These are phyloP conservation scores for Urocolius indicus DNA, from an alignment of 2,113 vertebrate species.

Conservation along the genomic window DNA sequence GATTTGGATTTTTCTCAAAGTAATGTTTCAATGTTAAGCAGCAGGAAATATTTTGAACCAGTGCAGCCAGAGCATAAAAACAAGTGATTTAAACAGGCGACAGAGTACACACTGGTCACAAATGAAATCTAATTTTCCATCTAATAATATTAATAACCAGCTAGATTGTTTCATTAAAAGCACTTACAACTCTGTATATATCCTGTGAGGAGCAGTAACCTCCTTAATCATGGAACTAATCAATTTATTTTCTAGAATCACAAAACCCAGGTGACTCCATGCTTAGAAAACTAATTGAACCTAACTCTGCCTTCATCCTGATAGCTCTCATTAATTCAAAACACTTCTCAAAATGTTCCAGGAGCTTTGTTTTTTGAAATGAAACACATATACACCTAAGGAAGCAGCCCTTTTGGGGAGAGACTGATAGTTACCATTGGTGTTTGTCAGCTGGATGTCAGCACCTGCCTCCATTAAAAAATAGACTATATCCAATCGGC, in stretches of 20 bases:
- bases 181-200: not conserved
- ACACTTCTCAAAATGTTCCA: not conserved
- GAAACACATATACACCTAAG: not conserved
- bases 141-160: not conserved
- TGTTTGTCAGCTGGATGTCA: conserved; percentile 79
- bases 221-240: not conserved
- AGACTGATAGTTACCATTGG: conserved; percentile 78
- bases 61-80: not conserved
- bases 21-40: not conserved
- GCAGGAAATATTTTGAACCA: not conserved
- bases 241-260: not conserved
- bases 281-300: not conserved
- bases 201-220: not conserved
- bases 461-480: conserved; percentile 87
- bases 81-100: not conserved
- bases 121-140: not conserved
- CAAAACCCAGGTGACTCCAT: not conserved
- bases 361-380: not conserved
- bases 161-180: not conserved
- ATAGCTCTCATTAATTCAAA: not conserved
- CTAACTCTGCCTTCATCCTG: not conserved
- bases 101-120: not conserved
- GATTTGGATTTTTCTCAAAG: not conserved
- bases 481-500: conserved; percentile 84
- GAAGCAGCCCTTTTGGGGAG: not conserved